Evolutionary conservation across 2,888 invertebrate genomes (phyloP).

Genomic region (Hylaea fasciaria): DNA sequence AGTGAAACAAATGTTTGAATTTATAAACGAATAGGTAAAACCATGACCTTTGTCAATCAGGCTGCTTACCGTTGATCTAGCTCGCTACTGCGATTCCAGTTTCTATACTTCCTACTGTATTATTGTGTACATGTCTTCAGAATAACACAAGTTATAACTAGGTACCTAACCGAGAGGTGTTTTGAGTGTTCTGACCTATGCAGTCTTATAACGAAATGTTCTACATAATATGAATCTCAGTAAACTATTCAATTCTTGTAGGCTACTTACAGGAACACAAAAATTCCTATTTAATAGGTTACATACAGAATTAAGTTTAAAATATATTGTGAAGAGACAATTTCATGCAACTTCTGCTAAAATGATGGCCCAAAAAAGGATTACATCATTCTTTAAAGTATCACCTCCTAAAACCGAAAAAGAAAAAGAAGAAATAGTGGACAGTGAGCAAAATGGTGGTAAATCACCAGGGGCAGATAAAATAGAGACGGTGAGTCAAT

Average conservation of each 20-base stretch:
- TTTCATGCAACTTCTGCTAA: slow-evolving; percentile 23
- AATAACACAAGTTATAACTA: neutral
- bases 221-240: slow-evolving; percentile 24
- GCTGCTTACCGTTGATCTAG: too few relatives aligned
- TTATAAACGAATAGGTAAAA: too few relatives aligned
- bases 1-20: too few relatives aligned
- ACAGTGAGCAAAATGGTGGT: slow-evolving; percentile 8
- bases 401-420: slow-evolving; percentile 62
- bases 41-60: too few relatives aligned
- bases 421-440: slow-evolving; percentile 23
- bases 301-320: slow-evolving; percentile 10
- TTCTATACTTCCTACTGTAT: too few relatives aligned
- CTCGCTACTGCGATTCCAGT: too few relatives aligned
- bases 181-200: too few relatives aligned
- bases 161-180: too few relatives aligned
- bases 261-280: slow-evolving; percentile 14
- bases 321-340: slow-evolving; percentile 8
- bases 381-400: slow-evolving; percentile 76
- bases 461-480: slow-evolving; percentile 38
- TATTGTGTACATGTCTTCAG: too few relatives aligned
- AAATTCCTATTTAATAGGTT: slow-evolving; percentile 12
- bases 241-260: slow-evolving; percentile 9
- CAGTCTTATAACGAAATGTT: too few relatives aligned
- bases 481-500: slow-evolving; percentile 46
- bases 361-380: slow-evolving; percentile 77